phyloP scores from a whole-genome alignment of 2,888 invertebrate species.

The Stenchaetothrips biformis region DNA sequence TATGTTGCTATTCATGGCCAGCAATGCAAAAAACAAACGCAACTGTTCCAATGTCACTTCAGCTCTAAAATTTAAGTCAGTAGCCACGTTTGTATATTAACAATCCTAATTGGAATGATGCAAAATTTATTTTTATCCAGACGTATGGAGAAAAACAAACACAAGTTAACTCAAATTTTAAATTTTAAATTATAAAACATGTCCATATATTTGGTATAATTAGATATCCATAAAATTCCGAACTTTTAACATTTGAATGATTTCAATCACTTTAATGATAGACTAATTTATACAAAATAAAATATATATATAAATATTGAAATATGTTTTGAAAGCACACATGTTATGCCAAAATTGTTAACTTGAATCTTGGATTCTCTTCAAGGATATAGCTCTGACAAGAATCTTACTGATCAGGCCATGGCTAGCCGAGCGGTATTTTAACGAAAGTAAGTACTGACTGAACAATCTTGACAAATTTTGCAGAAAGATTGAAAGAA shows the following conservation, averaged over 20 bases:
- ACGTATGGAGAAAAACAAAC: background rate
- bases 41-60: background rate
- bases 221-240: slow-evolving; percentile 24
- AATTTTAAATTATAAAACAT: slow-evolving; percentile 25
- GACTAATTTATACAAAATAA: slow-evolving; percentile 25
- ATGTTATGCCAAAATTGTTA: slow-evolving; percentile 22
- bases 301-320: slow-evolving; percentile 25
- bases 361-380: slow-evolving; percentile 8
- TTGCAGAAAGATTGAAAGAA: background rate
- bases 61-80: slow-evolving; percentile 1
- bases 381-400: background rate
- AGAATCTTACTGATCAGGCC: background rate
- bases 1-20: slow-evolving; percentile 5
- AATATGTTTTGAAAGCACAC: slow-evolving; percentile 23
- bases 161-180: background rate
- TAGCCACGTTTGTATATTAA: background rate
- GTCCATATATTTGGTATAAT: slow-evolving; percentile 20
- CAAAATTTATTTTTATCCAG: background rate
- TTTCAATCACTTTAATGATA: slow-evolving; percentile 24
- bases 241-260: slow-evolving; percentile 24
- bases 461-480: background rate
- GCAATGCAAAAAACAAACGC: background rate
- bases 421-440: background rate
- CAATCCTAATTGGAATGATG: slow-evolving; percentile 13
- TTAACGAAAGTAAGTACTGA: background rate